Percentiles rank a stretch among this genome's conserved stretches.
These are phyloP conservation scores for Chamaea fasciata DNA, from an alignment of 2,113 vertebrate species.

Conservation along the genomic window DNA sequence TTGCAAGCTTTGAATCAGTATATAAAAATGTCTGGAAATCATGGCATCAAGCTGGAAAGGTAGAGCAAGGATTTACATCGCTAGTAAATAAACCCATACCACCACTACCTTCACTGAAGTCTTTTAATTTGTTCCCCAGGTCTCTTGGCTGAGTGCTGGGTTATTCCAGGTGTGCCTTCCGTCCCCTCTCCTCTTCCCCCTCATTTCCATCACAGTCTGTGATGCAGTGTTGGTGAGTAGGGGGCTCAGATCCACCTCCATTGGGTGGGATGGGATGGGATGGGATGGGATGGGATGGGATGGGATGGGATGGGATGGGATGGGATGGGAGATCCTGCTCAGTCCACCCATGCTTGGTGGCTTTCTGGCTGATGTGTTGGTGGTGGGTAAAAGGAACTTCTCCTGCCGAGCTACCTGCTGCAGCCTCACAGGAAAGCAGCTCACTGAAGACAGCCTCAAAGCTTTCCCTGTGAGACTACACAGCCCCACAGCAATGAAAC, in stretches of 20 bases:
- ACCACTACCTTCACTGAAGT: neutral
- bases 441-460: neutral
- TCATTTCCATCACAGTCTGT: neutral
- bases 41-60: neutral
- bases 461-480: neutral
- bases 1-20: neutral
- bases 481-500: neutral
- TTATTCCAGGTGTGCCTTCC: neutral
- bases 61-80: neutral
- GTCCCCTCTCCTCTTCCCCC: neutral
- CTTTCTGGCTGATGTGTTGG: neutral
- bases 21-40: neutral
- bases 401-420: neutral
- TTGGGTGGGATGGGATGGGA: neutral
- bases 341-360: neutral
- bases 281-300: no score
- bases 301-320: no score
- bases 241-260: fast-evolving
- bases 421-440: neutral
- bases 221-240: neutral
- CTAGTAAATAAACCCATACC: neutral
- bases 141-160: neutral
- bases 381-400: neutral
- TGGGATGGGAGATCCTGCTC: neutral
- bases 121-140: neutral